Percentiles rank a stretch among this genome's conserved stretches.
These are phyloP conservation scores for Lepidocyrtoides sp. DNA, from an alignment of 2,888 invertebrate genomes.

Conservation along the genomic window DNA sequence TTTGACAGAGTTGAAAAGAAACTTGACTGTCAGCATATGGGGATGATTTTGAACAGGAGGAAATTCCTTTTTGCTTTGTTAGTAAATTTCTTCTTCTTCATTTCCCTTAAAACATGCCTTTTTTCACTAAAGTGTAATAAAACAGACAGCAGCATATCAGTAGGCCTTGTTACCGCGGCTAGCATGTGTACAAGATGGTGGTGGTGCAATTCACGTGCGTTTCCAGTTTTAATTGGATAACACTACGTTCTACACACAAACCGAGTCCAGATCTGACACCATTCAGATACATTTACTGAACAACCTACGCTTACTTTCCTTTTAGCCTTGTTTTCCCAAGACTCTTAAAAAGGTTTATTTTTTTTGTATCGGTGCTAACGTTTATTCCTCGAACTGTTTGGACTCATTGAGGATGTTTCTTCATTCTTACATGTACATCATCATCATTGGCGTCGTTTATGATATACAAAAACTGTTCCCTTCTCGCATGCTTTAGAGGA, in stretches of 20 bases:
- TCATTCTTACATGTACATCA: no score
- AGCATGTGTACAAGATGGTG: conserved; percentile 27
- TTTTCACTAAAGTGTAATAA: background rate
- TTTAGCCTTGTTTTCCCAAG: conserved; percentile 43
- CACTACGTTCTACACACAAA: conserved; percentile 14
- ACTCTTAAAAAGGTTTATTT: conserved; percentile 37
- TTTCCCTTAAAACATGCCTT: background rate
- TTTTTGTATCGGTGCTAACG: conserved; percentile 19
- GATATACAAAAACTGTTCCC: no score
- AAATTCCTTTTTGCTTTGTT: background rate
- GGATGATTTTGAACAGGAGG: background rate
- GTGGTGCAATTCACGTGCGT: conserved; percentile 30
- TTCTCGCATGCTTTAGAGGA: background rate
- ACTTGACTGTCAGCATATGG: conserved; percentile 20
- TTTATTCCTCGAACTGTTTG: background rate
- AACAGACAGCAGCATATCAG: background rate
- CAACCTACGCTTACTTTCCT: conserved; percentile 37
- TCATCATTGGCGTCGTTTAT: background rate
- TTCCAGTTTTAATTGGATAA: conserved; percentile 40
- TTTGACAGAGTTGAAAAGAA: conserved; percentile 55
- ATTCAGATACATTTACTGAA: no score
- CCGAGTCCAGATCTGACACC: background rate
- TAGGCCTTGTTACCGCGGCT: conserved; percentile 11
- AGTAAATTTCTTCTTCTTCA: background rate
- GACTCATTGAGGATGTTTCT: conserved; percentile 8